These are phyloP conservation scores for Tetropium fuscum DNA, from an alignment of 2,888 invertebrate species.

Conservation along the genomic window DNA sequence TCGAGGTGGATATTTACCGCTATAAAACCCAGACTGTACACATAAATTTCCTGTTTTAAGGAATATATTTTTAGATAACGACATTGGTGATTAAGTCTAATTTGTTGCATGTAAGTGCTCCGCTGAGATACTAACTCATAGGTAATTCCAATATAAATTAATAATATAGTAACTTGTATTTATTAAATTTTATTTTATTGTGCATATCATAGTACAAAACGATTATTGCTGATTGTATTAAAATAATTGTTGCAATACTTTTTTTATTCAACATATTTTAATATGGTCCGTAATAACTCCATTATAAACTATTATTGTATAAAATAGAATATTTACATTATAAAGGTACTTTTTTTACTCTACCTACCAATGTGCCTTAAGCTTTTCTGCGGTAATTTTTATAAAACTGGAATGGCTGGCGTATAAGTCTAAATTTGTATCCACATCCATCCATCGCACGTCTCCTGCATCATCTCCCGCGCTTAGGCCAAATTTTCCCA, in stretches of 20 bases:
- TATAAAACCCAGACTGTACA: too few relatives aligned
- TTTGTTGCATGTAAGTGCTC: too few relatives aligned
- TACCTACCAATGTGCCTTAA: slow-evolving; percentile 79
- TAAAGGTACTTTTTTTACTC: neutral
- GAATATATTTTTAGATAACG: too few relatives aligned
- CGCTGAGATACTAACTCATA: neutral
- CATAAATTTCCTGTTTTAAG: too few relatives aligned
- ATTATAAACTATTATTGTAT: slow-evolving; percentile 24
- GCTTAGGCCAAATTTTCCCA: slow-evolving; percentile 77
- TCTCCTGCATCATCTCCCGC: slow-evolving; percentile 94
- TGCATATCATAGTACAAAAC: slow-evolving; percentile 57
- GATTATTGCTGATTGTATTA: slow-evolving; percentile 25
- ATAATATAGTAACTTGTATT: slow-evolving; percentile 18
- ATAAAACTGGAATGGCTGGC: slow-evolving; percentile 91
- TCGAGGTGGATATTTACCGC: too few relatives aligned
- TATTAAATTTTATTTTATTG: slow-evolving; percentile 47
- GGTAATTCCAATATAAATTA: slow-evolving; percentile 22
- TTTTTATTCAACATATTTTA: slow-evolving; percentile 14
- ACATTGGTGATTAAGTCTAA: too few relatives aligned
- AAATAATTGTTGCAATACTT: slow-evolving; percentile 10
- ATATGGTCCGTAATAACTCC: slow-evolving; percentile 10
- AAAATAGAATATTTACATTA: slow-evolving; percentile 27
- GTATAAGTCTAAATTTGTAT: slow-evolving; percentile 78
- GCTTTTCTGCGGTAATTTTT: slow-evolving; percentile 72
- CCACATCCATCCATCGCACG: slow-evolving; percentile 90